Conservation (phyloP, 2,888 invertebrate species). For the Microplitis manilae region DNA sequence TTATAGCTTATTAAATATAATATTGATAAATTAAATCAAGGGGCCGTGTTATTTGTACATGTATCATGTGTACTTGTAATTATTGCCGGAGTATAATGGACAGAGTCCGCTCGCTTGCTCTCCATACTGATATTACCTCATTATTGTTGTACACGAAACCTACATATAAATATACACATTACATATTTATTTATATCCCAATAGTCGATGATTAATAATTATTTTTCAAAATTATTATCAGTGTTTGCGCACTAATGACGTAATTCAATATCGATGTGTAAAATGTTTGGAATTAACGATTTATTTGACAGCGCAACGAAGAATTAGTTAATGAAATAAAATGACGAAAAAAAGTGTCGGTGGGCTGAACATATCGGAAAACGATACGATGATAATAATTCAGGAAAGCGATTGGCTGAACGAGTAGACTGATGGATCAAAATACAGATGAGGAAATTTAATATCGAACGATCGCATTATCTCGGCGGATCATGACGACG, state of each 20-base stretch:
- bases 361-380: slow-evolving; percentile 4
- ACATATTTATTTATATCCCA: no score
- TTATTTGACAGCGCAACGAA: neutral
- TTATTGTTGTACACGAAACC: neutral
- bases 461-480: slow-evolving; percentile 37
- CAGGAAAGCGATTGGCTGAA: slow-evolving; percentile 29
- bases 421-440: slow-evolving; percentile 12
- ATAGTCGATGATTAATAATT: no score
- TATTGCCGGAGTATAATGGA: slow-evolving; percentile 46
- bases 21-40: neutral
- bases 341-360: slow-evolving; percentile 23
- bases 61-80: slow-evolving; percentile 46
- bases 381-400: slow-evolving; percentile 21
- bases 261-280: no score
- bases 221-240: no score
- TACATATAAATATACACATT: no score
- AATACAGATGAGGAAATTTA: slow-evolving; percentile 31
- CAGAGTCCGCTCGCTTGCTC: neutral
- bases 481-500: slow-evolving; percentile 16
- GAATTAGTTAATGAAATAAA: slow-evolving; percentile 16
- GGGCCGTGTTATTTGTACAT: slow-evolving; percentile 32
- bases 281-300: neutral
- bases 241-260: no score
- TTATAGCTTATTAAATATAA: neutral
- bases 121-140: neutral